Evolutionary conservation across 2,113 vertebrate genomes (phyloP).

Genomic region (Dipodomys merriami): DNA sequence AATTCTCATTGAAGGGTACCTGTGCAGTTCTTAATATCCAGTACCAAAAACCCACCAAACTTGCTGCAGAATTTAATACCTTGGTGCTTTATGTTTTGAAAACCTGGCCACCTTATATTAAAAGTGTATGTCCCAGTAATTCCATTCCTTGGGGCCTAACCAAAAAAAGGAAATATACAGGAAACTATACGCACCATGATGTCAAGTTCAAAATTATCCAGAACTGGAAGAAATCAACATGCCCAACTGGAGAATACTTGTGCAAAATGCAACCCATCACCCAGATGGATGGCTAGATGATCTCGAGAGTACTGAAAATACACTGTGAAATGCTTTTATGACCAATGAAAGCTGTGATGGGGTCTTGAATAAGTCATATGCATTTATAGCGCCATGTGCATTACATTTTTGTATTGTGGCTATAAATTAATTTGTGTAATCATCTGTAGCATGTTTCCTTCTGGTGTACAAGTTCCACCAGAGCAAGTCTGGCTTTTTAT

Average conservation of each 20-base stretch:
- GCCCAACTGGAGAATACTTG: neutral
- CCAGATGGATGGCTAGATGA: neutral
- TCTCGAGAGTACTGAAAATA: neutral
- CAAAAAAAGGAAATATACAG: neutral
- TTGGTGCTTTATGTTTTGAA: neutral
- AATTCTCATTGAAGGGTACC: neutral
- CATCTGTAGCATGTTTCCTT: neutral
- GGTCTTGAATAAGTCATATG: neutral
- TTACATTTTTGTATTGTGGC: neutral
- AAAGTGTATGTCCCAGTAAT: neutral
- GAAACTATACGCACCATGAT: neutral
- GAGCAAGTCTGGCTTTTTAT: neutral
- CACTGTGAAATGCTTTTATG: neutral
- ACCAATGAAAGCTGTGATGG: too few relatives aligned
- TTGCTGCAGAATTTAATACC: neutral
- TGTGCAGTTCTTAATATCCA: neutral
- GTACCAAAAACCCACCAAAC: neutral
- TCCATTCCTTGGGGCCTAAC: neutral
- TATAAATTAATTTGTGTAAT: neutral
- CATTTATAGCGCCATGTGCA: neutral
- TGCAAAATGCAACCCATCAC: neutral
- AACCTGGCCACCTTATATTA: constrained; percentile 15
- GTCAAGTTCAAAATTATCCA: neutral
- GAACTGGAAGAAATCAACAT: neutral
- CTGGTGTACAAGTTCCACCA: neutral